A percentile compares a stretch with the other conserved stretches of the same genome.
These are phyloP conservation scores for Agrochola macilenta DNA, from an alignment of 2,888 invertebrate genomes.

Conservation along the genomic window DNA sequence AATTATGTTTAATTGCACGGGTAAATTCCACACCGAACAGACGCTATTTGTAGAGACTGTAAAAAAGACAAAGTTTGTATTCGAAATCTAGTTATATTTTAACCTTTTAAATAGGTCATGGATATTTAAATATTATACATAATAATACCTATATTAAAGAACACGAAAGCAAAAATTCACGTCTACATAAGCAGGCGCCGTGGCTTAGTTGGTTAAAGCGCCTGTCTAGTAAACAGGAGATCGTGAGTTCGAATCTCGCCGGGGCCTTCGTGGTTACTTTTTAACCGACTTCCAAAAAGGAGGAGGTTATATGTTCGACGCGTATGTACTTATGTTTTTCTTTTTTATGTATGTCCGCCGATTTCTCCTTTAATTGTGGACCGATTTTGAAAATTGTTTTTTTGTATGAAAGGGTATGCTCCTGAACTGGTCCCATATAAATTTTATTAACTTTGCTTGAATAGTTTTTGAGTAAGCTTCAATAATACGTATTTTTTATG, in stretches of 20 bases:
- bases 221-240: constrained; percentile 90
- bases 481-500: too few species aligned
- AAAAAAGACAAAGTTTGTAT: not conserved
- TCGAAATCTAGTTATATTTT: not conserved
- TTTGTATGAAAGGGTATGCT: too few species aligned
- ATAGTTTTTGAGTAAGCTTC: too few species aligned
- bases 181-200: constrained; percentile 75
- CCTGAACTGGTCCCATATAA: too few species aligned
- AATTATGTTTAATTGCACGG: too few species aligned
- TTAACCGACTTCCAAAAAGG: too few species aligned
- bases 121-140: not conserved
- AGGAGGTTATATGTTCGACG: too few species aligned
- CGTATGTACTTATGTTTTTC: too few species aligned
- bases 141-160: not conserved
- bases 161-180: not conserved
- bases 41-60: not conserved
- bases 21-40: not conserved
- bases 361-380: too few species aligned
- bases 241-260: constrained; percentile 89
- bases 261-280: constrained; percentile 76
- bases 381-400: too few species aligned
- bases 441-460: too few species aligned
- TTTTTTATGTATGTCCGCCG: too few species aligned
- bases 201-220: constrained; percentile 89
- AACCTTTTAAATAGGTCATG: not conserved